A percentile compares a stretch with the other conserved stretches of the same genome.
phyloP scores from a whole-genome alignment of 2,797 vertebrate genomes.

The Cryptoblepharus egeriae region DNA sequence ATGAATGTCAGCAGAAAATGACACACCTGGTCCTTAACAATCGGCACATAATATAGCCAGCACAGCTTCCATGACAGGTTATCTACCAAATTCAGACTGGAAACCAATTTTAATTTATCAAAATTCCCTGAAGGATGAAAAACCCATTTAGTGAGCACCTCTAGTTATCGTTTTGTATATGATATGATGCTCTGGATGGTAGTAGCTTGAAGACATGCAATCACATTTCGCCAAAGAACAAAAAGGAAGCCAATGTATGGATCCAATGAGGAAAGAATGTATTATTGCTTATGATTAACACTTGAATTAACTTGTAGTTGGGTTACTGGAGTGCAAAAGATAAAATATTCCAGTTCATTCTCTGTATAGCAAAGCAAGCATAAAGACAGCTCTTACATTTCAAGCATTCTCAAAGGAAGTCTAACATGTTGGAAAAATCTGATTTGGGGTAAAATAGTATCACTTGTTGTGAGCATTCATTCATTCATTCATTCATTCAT shows the following conservation, averaged over 20 bases:
- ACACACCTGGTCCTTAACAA: constrained; percentile 8
- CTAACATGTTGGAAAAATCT: neutral
- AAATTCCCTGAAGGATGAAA: constrained; percentile 10
- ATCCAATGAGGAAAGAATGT: neutral
- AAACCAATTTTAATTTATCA: constrained; percentile 19
- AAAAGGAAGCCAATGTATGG: neutral
- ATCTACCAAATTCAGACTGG: constrained; percentile 19
- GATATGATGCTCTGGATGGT: neutral
- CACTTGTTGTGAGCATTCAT: neutral
- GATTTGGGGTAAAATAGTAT: neutral
- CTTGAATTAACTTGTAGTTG: neutral
- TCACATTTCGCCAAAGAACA: neutral
- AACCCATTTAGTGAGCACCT: constrained; percentile 10
- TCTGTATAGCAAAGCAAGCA: neutral
- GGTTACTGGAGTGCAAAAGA: neutral
- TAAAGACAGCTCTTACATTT: neutral
- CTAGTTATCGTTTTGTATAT: constrained; percentile 14
- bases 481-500: no score
- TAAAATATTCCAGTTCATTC: neutral
- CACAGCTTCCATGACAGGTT: neutral
- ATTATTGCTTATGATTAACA: constrained; percentile 2
- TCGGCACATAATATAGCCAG: neutral
- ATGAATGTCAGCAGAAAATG: constrained; percentile 3
- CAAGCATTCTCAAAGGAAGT: neutral
- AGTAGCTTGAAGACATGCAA: constrained; percentile 4